phyloP scores from a whole-genome alignment of 2,113 vertebrate genomes.

The Emydura subglobosa region DNA sequence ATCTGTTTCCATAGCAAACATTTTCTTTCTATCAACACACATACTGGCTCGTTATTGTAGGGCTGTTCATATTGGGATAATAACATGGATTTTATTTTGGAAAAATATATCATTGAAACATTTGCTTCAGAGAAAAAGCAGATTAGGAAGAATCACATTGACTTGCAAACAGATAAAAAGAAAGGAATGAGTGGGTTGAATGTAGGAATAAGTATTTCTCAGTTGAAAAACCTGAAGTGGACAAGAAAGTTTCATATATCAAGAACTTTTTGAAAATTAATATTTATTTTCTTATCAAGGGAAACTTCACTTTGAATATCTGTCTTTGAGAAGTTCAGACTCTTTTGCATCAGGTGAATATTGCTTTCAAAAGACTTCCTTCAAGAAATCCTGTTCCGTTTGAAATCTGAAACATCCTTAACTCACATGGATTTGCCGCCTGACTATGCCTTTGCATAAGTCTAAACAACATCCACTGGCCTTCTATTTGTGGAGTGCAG shows the following conservation, averaged over 20 bases:
- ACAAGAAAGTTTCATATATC: rapidly evolving
- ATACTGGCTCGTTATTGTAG: background rate
- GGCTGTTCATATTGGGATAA: background rate
- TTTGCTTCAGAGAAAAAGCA: background rate
- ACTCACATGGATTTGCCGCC: background rate
- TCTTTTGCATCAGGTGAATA: background rate
- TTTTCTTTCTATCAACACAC: background rate
- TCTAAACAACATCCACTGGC: rapidly evolving
- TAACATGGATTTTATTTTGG: background rate
- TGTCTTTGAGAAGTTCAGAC: background rate
- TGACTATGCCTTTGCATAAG: background rate
- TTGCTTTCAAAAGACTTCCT: constrained; percentile 21
- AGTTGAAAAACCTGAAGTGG: background rate
- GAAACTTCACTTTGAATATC: background rate
- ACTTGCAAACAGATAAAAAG: background rate
- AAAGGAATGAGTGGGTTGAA: background rate
- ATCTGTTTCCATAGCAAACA: background rate
- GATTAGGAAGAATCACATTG: background rate
- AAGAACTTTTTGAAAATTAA: background rate
- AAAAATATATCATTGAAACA: background rate
- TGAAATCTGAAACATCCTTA: background rate
- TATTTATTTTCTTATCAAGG: background rate
- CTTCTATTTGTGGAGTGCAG: background rate
- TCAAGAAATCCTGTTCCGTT: background rate
- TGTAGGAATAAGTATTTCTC: background rate